Conservation (phyloP, 2,888 invertebrate species). For the Catocala fraxini region DNA sequence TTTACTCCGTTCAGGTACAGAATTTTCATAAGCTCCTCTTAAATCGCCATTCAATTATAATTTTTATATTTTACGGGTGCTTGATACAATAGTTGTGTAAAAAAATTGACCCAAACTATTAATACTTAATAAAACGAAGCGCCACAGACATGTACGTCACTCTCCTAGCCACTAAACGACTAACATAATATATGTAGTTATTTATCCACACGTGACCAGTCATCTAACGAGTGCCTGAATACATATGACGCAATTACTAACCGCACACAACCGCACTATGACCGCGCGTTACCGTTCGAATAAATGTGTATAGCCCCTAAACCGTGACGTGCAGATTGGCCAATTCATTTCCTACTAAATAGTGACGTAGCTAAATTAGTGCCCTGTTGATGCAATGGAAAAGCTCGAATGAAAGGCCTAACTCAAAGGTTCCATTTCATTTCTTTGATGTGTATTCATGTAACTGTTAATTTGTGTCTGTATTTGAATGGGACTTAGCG, state of each 20-base stretch:
- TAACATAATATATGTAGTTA: conserved; percentile 27
- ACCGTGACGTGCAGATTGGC: conserved; percentile 48
- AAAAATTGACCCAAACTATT: not conserved
- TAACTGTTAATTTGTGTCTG: not conserved
- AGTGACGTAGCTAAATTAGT: conserved; percentile 44
- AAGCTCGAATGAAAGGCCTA: conserved; percentile 32
- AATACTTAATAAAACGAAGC: not conserved
- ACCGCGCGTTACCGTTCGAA: conserved; percentile 30
- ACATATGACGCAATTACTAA: conserved; percentile 46
- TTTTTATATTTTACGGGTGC: no score
- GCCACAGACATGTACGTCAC: not conserved
- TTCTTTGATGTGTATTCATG: conserved; percentile 8
- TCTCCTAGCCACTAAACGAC: conserved; percentile 9
- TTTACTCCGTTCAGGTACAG: no score
- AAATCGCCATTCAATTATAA: no score
- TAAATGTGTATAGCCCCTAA: conserved; percentile 42
- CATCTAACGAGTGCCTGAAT: conserved; percentile 45
- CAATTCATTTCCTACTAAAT: conserved; percentile 58
- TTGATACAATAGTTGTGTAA: no score
- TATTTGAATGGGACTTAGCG: no score
- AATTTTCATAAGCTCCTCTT: no score
- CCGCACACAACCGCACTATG: conserved; percentile 42
- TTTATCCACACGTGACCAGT: conserved; percentile 36
- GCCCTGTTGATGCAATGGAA: conserved; percentile 34
- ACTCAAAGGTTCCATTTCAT: conserved; percentile 14